Base-by-base conservation (phyloP, 2,888 invertebrate species). In the Ophion ventricosus region DNA sequence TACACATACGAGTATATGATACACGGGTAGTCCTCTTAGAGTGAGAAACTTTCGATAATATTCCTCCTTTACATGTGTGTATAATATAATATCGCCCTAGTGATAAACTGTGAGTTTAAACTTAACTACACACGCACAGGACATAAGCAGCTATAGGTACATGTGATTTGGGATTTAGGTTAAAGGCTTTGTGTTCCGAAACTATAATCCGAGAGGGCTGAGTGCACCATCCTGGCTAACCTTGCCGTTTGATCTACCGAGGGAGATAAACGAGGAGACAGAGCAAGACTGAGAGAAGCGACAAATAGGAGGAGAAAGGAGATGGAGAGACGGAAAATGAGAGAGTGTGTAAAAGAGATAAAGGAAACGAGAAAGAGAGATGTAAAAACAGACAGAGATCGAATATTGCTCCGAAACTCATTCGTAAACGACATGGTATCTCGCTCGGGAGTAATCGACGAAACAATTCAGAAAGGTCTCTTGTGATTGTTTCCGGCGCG, bases 171-270 rank as follows among this genome's bases (percentile, higher is more conserved):
- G 23, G 54, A 64, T 64, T 35, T 56, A 64, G 54, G 25, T 56
- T n/a, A 11, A 20, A 59, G 49, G 73, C 73, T 82, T 67, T 77
- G 76, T 70, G 59, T 69, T 54, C 10, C 20, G 43, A 82, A 73
- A 73, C 73, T 64, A 79, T 83, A 75, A 79, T 79, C 59, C 83
- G 40, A 35, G 17, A 20, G 77, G 59, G 35, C 57, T 17, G 35
- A 72, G 73, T 73, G 59, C 49, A 70, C 72, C 57, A 25, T 49
- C 54, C 54, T 57, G 43, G 40, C 56, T 64, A 49, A 49, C 59
- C 73, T 49, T 80, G 59, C 49, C 61, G 35, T 80, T 80, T 80
- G 74, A 80, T 80, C 67, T 10, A 43, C n/a, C 49, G 29, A 23
- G 23, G 26, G 14, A 43, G 29, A 10, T 20, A 20, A 49, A 29